phyloP scores from a whole-genome alignment of 2,888 invertebrate species.

The Campoplex nolae region DNA sequence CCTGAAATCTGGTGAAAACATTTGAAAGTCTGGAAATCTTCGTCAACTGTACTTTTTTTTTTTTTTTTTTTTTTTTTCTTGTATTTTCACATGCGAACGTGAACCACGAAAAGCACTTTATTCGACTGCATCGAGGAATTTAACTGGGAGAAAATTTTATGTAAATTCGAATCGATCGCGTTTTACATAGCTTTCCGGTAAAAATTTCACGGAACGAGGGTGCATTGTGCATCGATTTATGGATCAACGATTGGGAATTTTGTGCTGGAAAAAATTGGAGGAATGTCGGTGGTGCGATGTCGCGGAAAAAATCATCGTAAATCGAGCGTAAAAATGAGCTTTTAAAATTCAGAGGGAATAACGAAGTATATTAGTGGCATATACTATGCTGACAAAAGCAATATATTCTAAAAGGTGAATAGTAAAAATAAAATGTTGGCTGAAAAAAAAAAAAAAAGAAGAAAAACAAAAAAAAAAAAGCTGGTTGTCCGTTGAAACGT shows the following conservation, averaged over 20 bases:
- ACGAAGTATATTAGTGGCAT: slow-evolving; percentile 22
- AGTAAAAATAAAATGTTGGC: background rate
- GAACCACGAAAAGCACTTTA: background rate
- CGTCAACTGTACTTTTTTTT: background rate
- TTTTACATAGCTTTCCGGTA: slow-evolving; percentile 4
- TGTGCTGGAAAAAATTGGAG: slow-evolving; percentile 30
- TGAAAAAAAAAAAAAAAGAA: background rate
- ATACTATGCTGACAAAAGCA: background rate
- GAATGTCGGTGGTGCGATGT: background rate
- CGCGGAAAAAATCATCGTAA: slow-evolving; percentile 43
- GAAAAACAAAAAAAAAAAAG: background rate
- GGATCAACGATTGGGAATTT: slow-evolving; percentile 48
- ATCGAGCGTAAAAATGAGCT: slow-evolving; percentile 57
- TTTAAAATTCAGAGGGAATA: slow-evolving; percentile 8
- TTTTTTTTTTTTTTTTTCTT: background rate
- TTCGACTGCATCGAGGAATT: slow-evolving; percentile 6
- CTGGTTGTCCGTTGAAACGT: background rate
- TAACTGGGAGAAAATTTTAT: background rate
- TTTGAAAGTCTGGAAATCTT: background rate
- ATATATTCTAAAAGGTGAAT: background rate
- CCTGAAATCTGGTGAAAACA: background rate
- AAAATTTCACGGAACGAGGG: background rate
- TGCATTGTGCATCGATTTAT: slow-evolving; percentile 30
- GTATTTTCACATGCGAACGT: background rate
- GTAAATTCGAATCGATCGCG: slow-evolving; percentile 24